Evolutionary conservation across 2,888 invertebrate genomes (phyloP).

Genomic region (Caenorhabditis auriculariae): DNA sequence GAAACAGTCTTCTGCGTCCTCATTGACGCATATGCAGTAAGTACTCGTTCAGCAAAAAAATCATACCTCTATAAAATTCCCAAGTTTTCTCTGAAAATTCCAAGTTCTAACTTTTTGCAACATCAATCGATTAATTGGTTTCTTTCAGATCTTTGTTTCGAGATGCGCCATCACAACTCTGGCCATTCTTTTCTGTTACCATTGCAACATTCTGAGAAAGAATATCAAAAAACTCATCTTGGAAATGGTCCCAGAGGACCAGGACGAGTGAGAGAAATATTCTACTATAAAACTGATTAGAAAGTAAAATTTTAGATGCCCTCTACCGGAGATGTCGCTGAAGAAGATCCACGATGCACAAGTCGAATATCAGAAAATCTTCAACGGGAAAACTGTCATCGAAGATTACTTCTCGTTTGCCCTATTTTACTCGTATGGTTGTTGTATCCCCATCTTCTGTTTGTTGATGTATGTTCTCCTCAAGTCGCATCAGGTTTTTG

Average conservation of each 20-base stretch:
- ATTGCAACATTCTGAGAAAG: conserved; percentile 22
- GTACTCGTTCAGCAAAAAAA: neutral
- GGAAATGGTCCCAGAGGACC: conserved; percentile 28
- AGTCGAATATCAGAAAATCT: conserved; percentile 27
- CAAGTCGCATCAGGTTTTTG: conserved; percentile 18
- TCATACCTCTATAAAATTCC: neutral
- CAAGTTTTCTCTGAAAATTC: no score
- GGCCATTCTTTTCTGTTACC: conserved; percentile 25
- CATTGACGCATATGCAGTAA: conserved; percentile 22
- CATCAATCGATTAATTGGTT: no score
- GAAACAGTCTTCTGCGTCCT: conserved; percentile 25
- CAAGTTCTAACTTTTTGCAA: no score
- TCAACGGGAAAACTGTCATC: conserved; percentile 29
- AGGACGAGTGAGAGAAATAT: conserved; percentile 15
- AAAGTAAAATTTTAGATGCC: conserved; percentile 15
- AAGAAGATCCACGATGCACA: conserved; percentile 36
- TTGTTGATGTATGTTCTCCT: conserved; percentile 23
- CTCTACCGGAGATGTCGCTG: conserved; percentile 25
- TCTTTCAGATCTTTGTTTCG: conserved; percentile 26
- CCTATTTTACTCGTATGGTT: conserved; percentile 36
- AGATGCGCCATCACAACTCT: conserved; percentile 23
- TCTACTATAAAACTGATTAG: neutral
- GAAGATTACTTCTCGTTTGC: conserved; percentile 37
- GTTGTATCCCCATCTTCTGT: conserved; percentile 36
- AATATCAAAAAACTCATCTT: conserved; percentile 22